Percentiles rank a stretch among this genome's conserved stretches.
These are phyloP conservation scores for Tachystola acroxantha DNA, from an alignment of 2,888 invertebrate genomes.

Conservation along the genomic window DNA sequence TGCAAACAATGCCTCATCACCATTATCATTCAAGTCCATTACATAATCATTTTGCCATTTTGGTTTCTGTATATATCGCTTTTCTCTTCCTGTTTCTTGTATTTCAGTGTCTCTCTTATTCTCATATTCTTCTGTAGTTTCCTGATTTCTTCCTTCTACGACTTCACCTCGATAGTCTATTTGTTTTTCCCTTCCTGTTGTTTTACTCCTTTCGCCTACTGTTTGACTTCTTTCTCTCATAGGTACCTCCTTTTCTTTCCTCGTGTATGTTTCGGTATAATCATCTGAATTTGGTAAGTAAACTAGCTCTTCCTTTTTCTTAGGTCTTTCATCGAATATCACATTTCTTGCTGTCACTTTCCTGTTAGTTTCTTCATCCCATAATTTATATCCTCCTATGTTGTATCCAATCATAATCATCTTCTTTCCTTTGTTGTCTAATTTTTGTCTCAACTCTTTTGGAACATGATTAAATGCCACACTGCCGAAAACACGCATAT, in stretches of 20 bases:
- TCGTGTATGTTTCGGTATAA: neutral
- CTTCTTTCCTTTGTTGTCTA: too few species aligned
- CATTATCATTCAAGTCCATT: conserved; percentile 3
- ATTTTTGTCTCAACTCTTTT: neutral
- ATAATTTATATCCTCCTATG: too few species aligned
- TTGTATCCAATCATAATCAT: too few species aligned
- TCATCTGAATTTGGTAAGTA: neutral
- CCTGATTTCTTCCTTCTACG: neutral
- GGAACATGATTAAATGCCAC: conserved; percentile 15
- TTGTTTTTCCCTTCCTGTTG: neutral
- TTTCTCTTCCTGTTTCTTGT: conserved; percentile 6
- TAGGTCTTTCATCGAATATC: too few species aligned
- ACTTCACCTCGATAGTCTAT: neutral
- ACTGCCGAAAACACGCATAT: too few species aligned
- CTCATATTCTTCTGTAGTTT: neutral
- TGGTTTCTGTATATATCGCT: conserved; percentile 8
- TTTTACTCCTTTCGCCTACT: neutral
- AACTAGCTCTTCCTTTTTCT: too few species aligned
- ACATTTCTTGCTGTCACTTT: too few species aligned
- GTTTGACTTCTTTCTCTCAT: too few species aligned
- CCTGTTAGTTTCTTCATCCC: too few species aligned
- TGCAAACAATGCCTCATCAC: conserved; percentile 8
- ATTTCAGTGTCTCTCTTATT: too few species aligned
- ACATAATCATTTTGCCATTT: conserved; percentile 10
- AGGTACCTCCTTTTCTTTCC: neutral